Evolutionary conservation across 2,113 vertebrate genomes (phyloP), one percentile per base, ranked within the genome.

Genomic region (Tachycineta bicolor): DNA sequence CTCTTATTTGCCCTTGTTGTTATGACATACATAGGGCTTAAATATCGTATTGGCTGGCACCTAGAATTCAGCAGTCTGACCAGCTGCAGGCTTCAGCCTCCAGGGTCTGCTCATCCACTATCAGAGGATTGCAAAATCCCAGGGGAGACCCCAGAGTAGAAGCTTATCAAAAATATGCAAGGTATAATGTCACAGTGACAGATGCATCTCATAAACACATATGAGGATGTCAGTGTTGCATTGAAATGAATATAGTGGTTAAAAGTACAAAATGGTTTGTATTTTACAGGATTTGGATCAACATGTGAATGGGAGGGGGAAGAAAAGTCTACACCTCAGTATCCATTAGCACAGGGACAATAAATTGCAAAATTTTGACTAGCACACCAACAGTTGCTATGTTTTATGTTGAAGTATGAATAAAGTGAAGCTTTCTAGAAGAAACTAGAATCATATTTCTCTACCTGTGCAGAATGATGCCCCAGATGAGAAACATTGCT

Each of bases 351-450:
- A 62, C 41, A 33, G 41, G 31, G 21, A 23, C 44, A 68, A 92
- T 92, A 97, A 90, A 93, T 96, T 82, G 81, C 4, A 15, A 65
- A 69, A 56, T 93, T 94, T 49, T 89, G 95, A 93, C 90, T 89
- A 95, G 65, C 41, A 89, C 62, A 92, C 76, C 65, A 95, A 89
- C 86, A 92, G 58, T 93, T 94, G 94, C 62, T 69, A 84, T 93
- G 94, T 78, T 96, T 97, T 95, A 96, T 96, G 80, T 87, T 82
- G 86, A 87, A 92, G 84, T 87, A 76, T 84, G 69, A 93, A 94
- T 89, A 94, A 94, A 95, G 76, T 75, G 93, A 94, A 93, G 83
- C 80, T 93, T 96, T 93, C 83, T 47, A 89, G 73, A 90, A 81
- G 90, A 88, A 96, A 62, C 76, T 58, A 69, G 76, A 92, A 82